Percentiles rank a stretch among this genome's conserved stretches.
Evolutionary conservation across 2,888 invertebrate species (phyloP).

Genomic region (Cheiracanthium punctorium): DNA sequence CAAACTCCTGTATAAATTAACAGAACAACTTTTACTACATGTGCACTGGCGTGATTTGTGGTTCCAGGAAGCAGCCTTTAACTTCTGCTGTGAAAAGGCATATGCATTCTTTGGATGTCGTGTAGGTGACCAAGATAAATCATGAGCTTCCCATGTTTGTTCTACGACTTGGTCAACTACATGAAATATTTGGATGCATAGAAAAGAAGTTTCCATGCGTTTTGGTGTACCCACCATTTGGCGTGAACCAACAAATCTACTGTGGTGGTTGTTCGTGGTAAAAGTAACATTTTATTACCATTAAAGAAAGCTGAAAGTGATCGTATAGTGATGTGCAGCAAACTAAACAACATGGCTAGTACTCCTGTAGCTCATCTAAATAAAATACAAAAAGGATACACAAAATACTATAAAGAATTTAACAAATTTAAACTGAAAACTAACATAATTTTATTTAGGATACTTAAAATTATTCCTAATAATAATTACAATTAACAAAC

Average conservation of each 20-base stretch:
- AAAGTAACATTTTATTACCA: too few relatives aligned
- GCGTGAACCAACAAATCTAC: constrained; percentile 6
- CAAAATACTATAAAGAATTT: too few relatives aligned
- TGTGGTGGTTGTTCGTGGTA: too few relatives aligned
- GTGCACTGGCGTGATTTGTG: constrained; percentile 12
- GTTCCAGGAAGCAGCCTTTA: constrained; percentile 1
- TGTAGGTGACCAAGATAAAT: constrained; percentile 3
- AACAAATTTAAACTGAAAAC: too few relatives aligned
- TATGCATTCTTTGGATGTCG: not conserved
- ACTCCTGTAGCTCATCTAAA: too few relatives aligned
- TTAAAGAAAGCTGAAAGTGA: too few relatives aligned
- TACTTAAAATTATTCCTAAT: too few relatives aligned
- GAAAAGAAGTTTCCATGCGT: constrained; percentile 19
- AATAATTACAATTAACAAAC: too few relatives aligned
- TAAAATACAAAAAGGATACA: too few relatives aligned
- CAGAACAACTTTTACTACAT: constrained; percentile 1
- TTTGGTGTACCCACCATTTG: constrained; percentile 13
- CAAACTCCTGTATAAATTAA: constrained; percentile 7
- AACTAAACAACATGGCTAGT: too few relatives aligned
- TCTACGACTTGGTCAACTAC: not conserved
- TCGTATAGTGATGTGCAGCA: too few relatives aligned
- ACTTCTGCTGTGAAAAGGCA: constrained; percentile 7
- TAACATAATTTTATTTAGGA: too few relatives aligned
- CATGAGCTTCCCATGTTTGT: constrained; percentile 8
- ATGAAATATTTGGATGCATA: not conserved